phyloP scores from a whole-genome alignment of 2,888 invertebrate genomes.

The Rhogogaster chlorosoma region DNA sequence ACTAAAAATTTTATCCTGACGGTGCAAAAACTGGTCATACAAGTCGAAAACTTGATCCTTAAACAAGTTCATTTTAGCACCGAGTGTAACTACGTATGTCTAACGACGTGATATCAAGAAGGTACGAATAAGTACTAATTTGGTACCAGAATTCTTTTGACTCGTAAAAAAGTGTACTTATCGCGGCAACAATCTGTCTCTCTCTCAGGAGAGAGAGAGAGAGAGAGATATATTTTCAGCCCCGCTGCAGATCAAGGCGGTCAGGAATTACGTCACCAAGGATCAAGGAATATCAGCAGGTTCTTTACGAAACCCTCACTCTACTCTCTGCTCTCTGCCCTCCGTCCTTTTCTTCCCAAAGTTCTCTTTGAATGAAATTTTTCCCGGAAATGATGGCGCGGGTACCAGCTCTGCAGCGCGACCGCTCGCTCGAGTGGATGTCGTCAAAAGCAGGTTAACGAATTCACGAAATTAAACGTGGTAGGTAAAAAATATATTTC shows the following conservation, averaged over 20 bases:
- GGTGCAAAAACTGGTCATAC: neutral
- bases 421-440: constrained; percentile 36
- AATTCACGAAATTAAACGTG: constrained; percentile 25
- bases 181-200: neutral
- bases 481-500: constrained; percentile 25
- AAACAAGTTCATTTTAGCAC: neutral
- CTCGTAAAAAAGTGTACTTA: constrained; percentile 19
- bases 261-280: constrained; percentile 37
- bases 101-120: constrained; percentile 1
- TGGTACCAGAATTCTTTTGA: constrained; percentile 17
- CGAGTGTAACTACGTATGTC: neutral
- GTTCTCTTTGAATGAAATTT: constrained; percentile 32
- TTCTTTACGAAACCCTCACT: constrained; percentile 26
- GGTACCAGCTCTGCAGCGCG: neutral
- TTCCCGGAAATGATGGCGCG: constrained; percentile 29
- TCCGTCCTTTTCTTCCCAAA: constrained; percentile 1
- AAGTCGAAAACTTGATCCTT: neutral
- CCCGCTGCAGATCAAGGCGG: constrained; percentile 33
- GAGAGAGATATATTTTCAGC: neutral
- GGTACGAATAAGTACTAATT: constrained; percentile 25
- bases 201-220: neutral
- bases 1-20: neutral
- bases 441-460: constrained; percentile 44
- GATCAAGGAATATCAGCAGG: constrained; percentile 37
- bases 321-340: neutral